phyloP scores from a whole-genome alignment of 2,797 vertebrate genomes.

The Xyrichtys novacula region DNA sequence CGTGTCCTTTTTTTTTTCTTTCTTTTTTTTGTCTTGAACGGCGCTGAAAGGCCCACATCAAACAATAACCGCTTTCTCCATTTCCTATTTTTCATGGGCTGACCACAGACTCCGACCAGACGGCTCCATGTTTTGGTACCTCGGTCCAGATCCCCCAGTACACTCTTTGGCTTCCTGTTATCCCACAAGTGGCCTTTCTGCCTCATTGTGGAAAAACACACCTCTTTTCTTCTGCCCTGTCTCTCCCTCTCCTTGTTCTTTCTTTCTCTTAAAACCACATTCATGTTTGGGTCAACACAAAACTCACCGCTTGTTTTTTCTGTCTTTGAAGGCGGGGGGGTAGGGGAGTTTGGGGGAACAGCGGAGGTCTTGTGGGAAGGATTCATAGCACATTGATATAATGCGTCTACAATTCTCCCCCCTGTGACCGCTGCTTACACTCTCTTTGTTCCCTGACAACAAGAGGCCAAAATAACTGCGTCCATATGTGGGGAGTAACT shows the following conservation, averaged over 20 bases:
- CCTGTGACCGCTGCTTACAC: conserved; percentile 57
- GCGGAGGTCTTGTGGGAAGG: conserved; percentile 53
- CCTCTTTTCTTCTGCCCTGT: conserved; percentile 24
- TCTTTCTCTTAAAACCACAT: conserved; percentile 69
- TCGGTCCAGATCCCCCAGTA: conserved; percentile 66
- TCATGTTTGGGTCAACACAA: conserved; percentile 70
- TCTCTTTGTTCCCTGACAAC: conserved; percentile 74
- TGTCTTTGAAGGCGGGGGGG: conserved; percentile 32
- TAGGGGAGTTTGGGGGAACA: conserved; percentile 9
- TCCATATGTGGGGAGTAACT: conserved; percentile 76
- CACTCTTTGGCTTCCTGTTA: conserved; percentile 80
- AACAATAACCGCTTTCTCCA: conserved; percentile 44
- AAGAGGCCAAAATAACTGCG: conserved; percentile 74
- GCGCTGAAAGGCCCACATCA: conserved; percentile 51
- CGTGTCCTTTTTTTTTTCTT: conserved; percentile 15
- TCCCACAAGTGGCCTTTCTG: conserved; percentile 67
- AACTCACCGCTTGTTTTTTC: conserved; percentile 61
- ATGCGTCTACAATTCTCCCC: conserved; percentile 51
- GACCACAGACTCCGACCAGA: conserved; percentile 86
- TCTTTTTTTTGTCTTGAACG: conserved; percentile 36
- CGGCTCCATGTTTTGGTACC: conserved; percentile 76
- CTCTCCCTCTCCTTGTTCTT: conserved; percentile 43
- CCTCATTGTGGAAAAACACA: conserved; percentile 63
- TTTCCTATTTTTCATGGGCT: conserved; percentile 62
- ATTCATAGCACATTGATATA: conserved; percentile 68